Evolutionary conservation across 2,888 invertebrate species (phyloP).

Genomic region (Tipula confusa): DNA sequence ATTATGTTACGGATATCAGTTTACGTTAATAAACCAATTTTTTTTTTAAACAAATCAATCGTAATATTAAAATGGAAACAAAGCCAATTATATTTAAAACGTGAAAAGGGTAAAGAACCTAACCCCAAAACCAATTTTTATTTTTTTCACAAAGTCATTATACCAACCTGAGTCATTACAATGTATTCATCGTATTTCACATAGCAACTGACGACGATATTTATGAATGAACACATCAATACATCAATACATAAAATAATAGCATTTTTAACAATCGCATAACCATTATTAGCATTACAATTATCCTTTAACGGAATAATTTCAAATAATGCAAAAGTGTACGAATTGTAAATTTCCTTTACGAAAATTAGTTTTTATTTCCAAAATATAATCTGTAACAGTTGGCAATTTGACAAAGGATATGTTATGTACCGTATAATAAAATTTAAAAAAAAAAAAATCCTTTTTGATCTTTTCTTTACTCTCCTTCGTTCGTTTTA

Average conservation of each 20-base stretch:
- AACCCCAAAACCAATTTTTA: neutral
- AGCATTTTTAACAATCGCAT: neutral
- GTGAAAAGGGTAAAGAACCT: neutral
- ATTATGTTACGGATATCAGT: neutral
- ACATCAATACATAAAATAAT: neutral
- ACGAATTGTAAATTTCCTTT: neutral
- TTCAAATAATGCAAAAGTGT: neutral
- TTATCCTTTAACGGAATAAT: neutral
- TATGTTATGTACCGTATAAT: neutral
- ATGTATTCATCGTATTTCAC: neutral
- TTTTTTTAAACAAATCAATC: neutral
- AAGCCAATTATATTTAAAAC: neutral
- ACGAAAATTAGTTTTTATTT: neutral
- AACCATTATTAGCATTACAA: neutral
- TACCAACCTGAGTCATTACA: neutral
- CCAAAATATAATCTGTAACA: neutral
- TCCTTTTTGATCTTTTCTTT: neutral
- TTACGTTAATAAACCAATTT: neutral
- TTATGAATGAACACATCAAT: neutral
- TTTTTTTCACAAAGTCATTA: neutral
- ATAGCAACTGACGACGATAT: neutral
- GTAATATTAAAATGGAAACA: neutral
- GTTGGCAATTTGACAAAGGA: neutral
- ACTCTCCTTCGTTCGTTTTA: neutral
- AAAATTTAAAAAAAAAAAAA: neutral